Base-by-base conservation (phyloP, 2,888 invertebrate genomes). In the Itoplectis maculator region DNA sequence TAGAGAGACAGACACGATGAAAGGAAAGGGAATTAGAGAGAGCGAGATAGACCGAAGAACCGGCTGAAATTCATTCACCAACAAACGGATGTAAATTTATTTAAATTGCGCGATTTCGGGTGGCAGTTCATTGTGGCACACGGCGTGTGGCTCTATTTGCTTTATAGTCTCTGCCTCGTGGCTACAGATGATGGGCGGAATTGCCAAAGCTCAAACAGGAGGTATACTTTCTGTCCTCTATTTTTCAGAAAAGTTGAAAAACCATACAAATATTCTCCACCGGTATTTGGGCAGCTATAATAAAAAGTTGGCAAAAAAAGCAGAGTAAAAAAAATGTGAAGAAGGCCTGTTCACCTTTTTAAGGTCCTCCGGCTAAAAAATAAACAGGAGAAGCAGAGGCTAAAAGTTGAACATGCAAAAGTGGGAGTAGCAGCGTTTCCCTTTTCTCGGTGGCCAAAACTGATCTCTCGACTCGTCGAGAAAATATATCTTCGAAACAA, bases 11-110 rank as follows among this genome's bases (percentile, higher is more conserved):
- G 45, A 42, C 66, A 23, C 59, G 77, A 72, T 56, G 69, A 81
- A 70, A 51, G 75, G 73, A 9, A 63, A 51, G 70, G 51, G 40
- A 56, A 73, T 23, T 45, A 56, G 79, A 23, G 51, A 40, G 77
- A 84, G 70, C 81, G 47, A 37, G 68, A 45, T 40, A 42, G 79
- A 73, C 37, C 70, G 49, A 76, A 80, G 79, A 78, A 78, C 77
- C 66, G 79, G 79, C 81, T 81, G 66, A 84, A 83, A 82, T 85
- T 82, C 75, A 83, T 82, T 84, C 78, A 75, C 77, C 80, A 79
- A 84, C 85, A 84, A 91, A 91, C 91, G 91, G 91, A 92, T 91
- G 91, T 91, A 91, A 91, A 92, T 91, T 92, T 92, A 91, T 92
- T 92, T 90, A 91, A 91, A 92, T 92, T 90, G 90, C 89, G 88